A percentile compares a stretch with the other conserved stretches of the same genome.
Evolutionary conservation across 1,140 invertebrate species (phyloP).

Genomic region (Ridgeia piscesae): DNA sequence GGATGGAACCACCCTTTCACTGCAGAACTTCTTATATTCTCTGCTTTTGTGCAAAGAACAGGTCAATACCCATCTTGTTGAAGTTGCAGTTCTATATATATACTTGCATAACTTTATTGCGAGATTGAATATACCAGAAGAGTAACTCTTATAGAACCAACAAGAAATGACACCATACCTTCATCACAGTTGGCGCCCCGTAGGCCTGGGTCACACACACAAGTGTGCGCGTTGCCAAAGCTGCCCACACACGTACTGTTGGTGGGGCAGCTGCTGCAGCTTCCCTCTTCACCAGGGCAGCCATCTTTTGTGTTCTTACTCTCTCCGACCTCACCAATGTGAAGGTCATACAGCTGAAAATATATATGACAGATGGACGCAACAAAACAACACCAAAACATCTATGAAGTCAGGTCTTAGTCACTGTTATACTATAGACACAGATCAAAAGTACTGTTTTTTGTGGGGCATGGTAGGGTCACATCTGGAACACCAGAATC

Average conservation of each 20-base stretch:
- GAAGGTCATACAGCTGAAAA: slow-evolving; percentile 78
- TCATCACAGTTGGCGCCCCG: slow-evolving; percentile 79
- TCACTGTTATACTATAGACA: too few relatives aligned
- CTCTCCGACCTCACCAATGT: slow-evolving; percentile 75
- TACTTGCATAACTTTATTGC: neutral
- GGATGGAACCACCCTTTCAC: too few relatives aligned
- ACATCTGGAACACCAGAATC: too few relatives aligned
- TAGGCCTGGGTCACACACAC: slow-evolving; percentile 69
- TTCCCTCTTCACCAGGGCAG: slow-evolving; percentile 73
- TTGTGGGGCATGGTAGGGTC: too few relatives aligned
- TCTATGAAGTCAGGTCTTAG: too few relatives aligned
- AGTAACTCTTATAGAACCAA: neutral
- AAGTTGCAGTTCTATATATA: too few relatives aligned
- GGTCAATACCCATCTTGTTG: too few relatives aligned
- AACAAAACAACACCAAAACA: neutral
- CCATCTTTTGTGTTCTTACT: slow-evolving; percentile 78
- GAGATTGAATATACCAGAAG: neutral
- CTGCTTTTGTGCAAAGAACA: too few relatives aligned
- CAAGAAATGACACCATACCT: slow-evolving; percentile 38
- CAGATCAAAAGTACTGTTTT: too few relatives aligned
- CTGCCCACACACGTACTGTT: slow-evolving; percentile 77
- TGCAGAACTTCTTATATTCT: too few relatives aligned
- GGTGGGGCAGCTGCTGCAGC: slow-evolving; percentile 40
- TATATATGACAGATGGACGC: neutral
- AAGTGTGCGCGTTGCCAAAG: slow-evolving; percentile 63